A percentile compares a stretch with the other conserved stretches of the same genome.
These are phyloP conservation scores for Stegodyphus mimosarum DNA, from an alignment of 1,140 invertebrate genomes.

Conservation along the genomic window DNA sequence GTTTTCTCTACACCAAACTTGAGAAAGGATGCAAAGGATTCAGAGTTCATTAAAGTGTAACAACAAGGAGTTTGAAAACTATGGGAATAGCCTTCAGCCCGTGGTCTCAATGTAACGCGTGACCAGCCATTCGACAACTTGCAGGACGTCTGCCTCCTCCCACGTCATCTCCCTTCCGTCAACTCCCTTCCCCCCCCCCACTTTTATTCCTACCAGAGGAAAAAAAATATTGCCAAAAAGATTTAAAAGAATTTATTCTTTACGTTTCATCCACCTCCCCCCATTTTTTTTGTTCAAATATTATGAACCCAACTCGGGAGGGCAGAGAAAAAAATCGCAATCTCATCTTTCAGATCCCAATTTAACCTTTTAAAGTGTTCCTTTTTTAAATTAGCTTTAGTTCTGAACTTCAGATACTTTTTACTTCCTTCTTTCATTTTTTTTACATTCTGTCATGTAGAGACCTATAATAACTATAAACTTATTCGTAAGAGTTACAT, in stretches of 20 bases:
- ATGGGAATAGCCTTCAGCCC: conserved; percentile 1
- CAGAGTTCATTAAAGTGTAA: conserved; percentile 14
- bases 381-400: too few species aligned
- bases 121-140: conserved; percentile 27
- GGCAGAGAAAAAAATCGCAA: too few species aligned
- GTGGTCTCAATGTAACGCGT: conserved; percentile 26
- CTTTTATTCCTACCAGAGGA: not conserved
- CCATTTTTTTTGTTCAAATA: not conserved
- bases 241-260: not conserved
- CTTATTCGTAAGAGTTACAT: too few species aligned
- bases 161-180: not conserved
- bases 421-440: too few species aligned
- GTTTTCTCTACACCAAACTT: not conserved
- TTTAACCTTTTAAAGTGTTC: too few species aligned
- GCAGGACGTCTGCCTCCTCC: not conserved
- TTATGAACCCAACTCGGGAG: not conserved
- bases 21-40: not conserved
- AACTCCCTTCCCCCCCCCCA: not conserved
- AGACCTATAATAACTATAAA: too few species aligned
- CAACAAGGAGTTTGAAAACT: not conserved
- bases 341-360: too few species aligned
- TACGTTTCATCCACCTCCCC: not conserved
- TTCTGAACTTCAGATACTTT: too few species aligned
- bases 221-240: not conserved
- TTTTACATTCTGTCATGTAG: too few species aligned